Evolutionary conservation across 2,113 vertebrate genomes (phyloP).

Genomic region (Morone chrysops): DNA sequence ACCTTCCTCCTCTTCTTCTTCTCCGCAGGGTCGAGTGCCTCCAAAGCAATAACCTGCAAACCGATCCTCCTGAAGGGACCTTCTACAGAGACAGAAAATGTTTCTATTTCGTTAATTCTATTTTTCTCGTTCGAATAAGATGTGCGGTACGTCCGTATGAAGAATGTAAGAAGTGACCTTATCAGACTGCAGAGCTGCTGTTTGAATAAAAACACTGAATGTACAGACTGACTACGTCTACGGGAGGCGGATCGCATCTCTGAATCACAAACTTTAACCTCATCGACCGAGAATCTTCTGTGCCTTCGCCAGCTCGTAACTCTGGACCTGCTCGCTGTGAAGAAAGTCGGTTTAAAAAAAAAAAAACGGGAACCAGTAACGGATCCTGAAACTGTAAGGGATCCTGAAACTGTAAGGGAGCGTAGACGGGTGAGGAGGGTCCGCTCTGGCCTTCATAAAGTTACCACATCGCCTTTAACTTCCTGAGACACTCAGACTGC

Average conservation of each 20-base stretch:
- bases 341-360: not conserved
- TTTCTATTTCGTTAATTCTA: constrained; percentile 33
- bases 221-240: constrained; percentile 4
- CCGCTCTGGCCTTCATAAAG: too few species aligned
- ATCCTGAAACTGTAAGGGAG: too few species aligned
- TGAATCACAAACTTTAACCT: not conserved
- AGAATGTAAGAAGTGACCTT: constrained; percentile 38
- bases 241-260: not conserved
- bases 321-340: not conserved
- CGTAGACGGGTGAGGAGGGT: too few species aligned
- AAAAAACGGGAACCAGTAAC: not conserved
- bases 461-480: not conserved
- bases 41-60: constrained; percentile 9
- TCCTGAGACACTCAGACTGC: not conserved
- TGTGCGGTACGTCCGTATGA: not conserved
- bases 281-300: not conserved
- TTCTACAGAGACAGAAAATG: not conserved
- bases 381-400: too few species aligned
- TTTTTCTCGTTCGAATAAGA: constrained; percentile 47
- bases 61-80: constrained; percentile 14
- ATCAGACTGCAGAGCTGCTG: not conserved
- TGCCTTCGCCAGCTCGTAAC: not conserved
- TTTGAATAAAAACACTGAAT: constrained; percentile 6
- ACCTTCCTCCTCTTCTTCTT: not conserved
- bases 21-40: constrained; percentile 23